Evolutionary conservation across 2,113 vertebrate genomes (phyloP).

Genomic region (Sinocyclocheilus grahami): DNA sequence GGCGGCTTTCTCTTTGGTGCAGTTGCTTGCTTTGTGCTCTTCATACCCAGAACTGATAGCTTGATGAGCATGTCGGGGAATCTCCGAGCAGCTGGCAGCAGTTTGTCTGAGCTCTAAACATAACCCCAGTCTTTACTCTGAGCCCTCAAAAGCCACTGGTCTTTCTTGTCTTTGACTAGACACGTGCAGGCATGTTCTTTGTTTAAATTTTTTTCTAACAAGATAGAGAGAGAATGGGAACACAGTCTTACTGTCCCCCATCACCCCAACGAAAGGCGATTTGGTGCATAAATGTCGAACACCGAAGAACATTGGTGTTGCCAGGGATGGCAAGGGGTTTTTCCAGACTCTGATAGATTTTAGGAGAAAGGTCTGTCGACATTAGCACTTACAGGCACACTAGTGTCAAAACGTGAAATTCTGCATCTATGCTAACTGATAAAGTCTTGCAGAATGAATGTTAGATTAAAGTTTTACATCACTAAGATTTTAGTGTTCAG

Average conservation of each 20-base stretch:
- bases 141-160: neutral
- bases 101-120: neutral
- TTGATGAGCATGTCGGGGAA: neutral
- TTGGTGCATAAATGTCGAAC: neutral
- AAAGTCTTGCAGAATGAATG: neutral
- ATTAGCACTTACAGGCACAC: neutral
- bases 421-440: neutral
- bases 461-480: neutral
- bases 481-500: neutral
- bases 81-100: conserved; percentile 2
- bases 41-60: conserved; percentile 3
- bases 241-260: neutral
- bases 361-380: neutral
- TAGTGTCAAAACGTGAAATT: neutral
- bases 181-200: neutral
- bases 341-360: neutral
- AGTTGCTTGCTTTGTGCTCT: conserved; percentile 3
- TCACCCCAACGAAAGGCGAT: neutral
- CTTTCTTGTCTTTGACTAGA: neutral
- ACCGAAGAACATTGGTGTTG: neutral
- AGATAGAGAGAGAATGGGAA: neutral
- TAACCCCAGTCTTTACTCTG: neutral
- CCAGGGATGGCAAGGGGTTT: neutral
- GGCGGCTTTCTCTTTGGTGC: neutral
- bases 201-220: neutral